Base-by-base conservation (phyloP, 2,113 vertebrate genomes). In the Mobula birostris region DNA sequence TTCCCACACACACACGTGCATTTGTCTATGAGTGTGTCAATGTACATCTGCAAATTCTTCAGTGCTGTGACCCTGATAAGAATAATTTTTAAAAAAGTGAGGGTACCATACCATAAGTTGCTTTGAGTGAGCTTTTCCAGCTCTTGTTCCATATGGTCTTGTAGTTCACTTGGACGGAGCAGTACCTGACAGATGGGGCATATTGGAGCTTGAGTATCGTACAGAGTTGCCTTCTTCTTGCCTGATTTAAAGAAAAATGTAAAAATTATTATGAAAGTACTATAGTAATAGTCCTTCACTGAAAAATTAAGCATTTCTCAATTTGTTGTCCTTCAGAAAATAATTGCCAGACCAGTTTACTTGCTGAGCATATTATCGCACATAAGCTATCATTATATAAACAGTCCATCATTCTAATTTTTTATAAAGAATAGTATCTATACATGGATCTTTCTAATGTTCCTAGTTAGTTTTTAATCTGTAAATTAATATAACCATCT, bases 71-170 rank as follows among this genome's bases (percentile, higher is more conserved):
- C n/a, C 61, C 29, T 88, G 85, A 74, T 21, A 74, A 36, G 9
- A 40, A 68, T 93, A 56, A 48, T 48, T 48, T 48, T 48, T 48
- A 0, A 93, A 74, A 74, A 74, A 5, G 40, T 93, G 27, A 92
- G 74, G 24, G 56, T 76, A 40, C 15, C 96, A 96, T 98, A 99
- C 99, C 99, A 98, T 96, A 98, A 95, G 94, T 98, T 98, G 96
- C 98, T 97, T 94, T 98, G 96, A 0, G 98, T 97, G 96, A 99
- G 98, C 96, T 99, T 97, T 95, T 99, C 98, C 95, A 99, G 97
- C 96, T 99, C 99, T 94, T 99, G 99, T 95, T 99, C 99, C 98
- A 99, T 99, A 97, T 99, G 99, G 63, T 99, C 99, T 95, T 99
- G 98, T 48, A 99, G 96, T 95, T 99, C 99, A 94, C 98, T 98